phyloP scores from a whole-genome alignment of 1,140 invertebrate species.

The Paramacrobiotus metropolitanus region DNA sequence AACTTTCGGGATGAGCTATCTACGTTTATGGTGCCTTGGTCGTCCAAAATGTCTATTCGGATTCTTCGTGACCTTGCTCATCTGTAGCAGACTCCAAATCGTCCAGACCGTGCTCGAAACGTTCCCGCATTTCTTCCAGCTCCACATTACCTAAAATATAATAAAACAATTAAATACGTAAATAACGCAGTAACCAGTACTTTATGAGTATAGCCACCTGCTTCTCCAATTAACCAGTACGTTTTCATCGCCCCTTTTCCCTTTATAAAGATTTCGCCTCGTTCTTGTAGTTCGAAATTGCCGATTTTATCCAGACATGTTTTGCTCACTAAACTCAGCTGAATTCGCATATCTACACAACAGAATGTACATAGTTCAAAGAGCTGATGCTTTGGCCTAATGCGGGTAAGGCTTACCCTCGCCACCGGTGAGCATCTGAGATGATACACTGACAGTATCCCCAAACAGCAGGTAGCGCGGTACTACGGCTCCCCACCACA shows the following conservation, averaged over 20 bases:
- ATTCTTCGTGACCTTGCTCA: not conserved
- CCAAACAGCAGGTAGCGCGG: slow-evolving; percentile 70
- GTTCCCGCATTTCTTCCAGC: not conserved
- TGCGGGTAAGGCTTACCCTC: slow-evolving; percentile 29
- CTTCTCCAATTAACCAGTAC: slow-evolving; percentile 17
- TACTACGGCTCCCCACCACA: slow-evolving; percentile 77
- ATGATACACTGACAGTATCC: slow-evolving; percentile 80
- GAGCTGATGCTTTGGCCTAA: not conserved
- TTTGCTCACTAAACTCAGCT: slow-evolving; percentile 51
- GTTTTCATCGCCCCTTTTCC: slow-evolving; percentile 70
- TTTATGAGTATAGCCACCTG: too few species aligned
- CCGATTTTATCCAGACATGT: slow-evolving; percentile 44
- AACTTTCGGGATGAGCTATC: too few species aligned
- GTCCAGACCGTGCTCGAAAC: too few species aligned
- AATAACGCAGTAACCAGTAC: too few species aligned
- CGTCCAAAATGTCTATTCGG: too few species aligned
- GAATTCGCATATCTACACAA: slow-evolving; percentile 52
- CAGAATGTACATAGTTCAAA: slow-evolving; percentile 10
- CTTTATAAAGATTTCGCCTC: slow-evolving; percentile 60
- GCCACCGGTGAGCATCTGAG: slow-evolving; percentile 74
- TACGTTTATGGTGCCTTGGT: too few species aligned
- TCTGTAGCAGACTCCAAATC: not conserved
- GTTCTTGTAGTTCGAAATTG: slow-evolving; percentile 54
- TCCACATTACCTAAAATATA: not conserved
- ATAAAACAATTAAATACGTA: too few species aligned